A percentile compares a stretch with the other conserved stretches of the same genome.
Evolutionary conservation across 2,113 vertebrate species (phyloP).

Genomic region (Bujurquina vittata): DNA sequence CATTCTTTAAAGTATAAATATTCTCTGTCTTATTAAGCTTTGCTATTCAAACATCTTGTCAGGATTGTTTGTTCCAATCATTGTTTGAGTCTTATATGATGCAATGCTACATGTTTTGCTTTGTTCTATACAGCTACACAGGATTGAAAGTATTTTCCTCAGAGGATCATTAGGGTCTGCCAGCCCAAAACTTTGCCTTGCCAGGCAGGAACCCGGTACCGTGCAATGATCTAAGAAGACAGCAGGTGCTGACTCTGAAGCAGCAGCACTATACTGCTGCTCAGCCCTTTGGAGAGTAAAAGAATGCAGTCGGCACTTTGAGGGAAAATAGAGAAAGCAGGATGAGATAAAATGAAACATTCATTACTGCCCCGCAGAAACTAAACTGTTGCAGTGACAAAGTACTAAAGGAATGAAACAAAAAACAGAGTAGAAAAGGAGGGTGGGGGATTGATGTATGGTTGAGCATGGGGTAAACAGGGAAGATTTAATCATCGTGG

Average conservation of each 20-base stretch:
- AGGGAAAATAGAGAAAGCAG: background rate
- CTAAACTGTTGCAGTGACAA: constrained; percentile 12
- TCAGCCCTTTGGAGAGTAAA: constrained; percentile 18
- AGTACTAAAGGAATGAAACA: constrained; percentile 30
- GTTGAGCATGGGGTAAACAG: background rate
- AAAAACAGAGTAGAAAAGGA: constrained; percentile 11
- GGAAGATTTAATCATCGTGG: constrained; percentile 13
- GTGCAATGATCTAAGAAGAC: constrained; percentile 47
- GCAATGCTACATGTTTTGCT: background rate
- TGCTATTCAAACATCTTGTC: background rate
- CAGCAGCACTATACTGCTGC: background rate
- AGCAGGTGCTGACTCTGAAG: constrained; percentile 30
- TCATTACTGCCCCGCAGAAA: constrained; percentile 49
- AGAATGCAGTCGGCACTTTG: constrained; percentile 30
- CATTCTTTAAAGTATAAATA: background rate
- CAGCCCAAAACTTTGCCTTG: constrained; percentile 21
- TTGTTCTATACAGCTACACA: background rate
- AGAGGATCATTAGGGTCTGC: constrained; percentile 4
- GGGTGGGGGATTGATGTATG: background rate
- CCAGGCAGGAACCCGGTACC: constrained; percentile 31
- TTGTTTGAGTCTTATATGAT: background rate
- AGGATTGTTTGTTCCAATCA: background rate
- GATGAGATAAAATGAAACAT: constrained; percentile 51
- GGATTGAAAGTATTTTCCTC: background rate
- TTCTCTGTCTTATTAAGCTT: background rate